These are phyloP conservation scores for Pentalonia nigronervosa DNA, from an alignment of 1,140 invertebrate genomes.

Conservation along the genomic window DNA sequence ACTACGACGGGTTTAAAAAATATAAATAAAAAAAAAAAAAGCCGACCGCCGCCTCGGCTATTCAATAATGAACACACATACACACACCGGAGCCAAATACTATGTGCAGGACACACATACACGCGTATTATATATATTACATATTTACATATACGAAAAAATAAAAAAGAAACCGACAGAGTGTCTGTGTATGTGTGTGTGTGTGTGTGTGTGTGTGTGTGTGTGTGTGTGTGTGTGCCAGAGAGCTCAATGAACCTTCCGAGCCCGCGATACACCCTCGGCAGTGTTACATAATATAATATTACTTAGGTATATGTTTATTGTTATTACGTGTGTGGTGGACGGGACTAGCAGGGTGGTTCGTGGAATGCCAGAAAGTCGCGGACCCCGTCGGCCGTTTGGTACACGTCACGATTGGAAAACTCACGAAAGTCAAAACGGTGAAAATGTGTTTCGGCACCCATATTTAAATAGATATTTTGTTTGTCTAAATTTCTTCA, in stretches of 20 bases:
- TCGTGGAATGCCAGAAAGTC: background rate
- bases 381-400: too few species aligned
- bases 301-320: background rate
- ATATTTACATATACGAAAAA: constrained; percentile 54
- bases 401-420: background rate
- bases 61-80: constrained; percentile 51
- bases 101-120: constrained; percentile 28
- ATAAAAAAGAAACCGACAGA: constrained; percentile 21
- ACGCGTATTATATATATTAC: background rate
- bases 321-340: background rate
- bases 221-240: background rate
- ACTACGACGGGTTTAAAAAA: constrained; percentile 44
- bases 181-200: background rate
- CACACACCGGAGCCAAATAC: constrained; percentile 6
- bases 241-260: constrained; percentile 40
- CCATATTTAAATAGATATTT: too few species aligned
- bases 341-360: background rate
- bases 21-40: constrained; percentile 41
- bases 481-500: too few species aligned
- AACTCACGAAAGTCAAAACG: background rate
- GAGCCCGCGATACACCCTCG: constrained; percentile 11
- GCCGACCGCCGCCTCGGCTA: constrained; percentile 38
- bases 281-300: background rate
- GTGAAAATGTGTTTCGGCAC: background rate
- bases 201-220: background rate